Evolutionary conservation across 2,888 invertebrate species (phyloP).

Genomic region (Onchidella celtica): DNA sequence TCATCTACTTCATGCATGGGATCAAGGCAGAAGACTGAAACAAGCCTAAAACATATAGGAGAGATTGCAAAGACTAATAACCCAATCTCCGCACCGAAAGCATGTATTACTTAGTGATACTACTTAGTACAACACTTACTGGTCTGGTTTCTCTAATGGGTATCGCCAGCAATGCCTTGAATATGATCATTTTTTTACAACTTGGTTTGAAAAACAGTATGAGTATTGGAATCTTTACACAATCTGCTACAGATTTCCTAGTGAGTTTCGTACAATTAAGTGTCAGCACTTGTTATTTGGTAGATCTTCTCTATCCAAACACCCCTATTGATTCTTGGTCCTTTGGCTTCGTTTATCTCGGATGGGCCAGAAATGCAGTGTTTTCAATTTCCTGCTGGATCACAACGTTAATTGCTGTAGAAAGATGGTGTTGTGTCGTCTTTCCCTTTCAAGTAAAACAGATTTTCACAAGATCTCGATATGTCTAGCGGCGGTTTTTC

Average conservation of each 20-base stretch:
- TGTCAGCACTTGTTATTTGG: background rate
- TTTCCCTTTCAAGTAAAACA: constrained; percentile 31
- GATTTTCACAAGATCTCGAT: constrained; percentile 11
- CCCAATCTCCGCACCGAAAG: too few species aligned
- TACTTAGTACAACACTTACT: too few species aligned
- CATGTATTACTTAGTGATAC: too few species aligned
- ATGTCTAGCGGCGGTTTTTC: background rate
- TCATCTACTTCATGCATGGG: too few species aligned
- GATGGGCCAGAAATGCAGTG: background rate
- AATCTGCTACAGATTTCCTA: constrained; percentile 29
- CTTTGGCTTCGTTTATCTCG: background rate
- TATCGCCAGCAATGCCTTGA: constrained; percentile 19
- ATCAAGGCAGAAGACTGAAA: too few species aligned
- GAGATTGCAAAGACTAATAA: too few species aligned
- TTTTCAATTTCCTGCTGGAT: constrained; percentile 38
- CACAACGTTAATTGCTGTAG: constrained; percentile 15
- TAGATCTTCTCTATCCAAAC: background rate
- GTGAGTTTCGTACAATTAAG: background rate
- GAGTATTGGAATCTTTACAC: constrained; percentile 31
- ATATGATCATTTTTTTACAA: background rate
- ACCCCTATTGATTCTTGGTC: background rate
- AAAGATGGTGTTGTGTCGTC: constrained; percentile 42
- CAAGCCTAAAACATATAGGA: too few species aligned
- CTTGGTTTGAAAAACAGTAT: constrained; percentile 38
- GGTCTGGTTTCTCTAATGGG: too few species aligned